Base-by-base conservation (phyloP, 1,140 invertebrate genomes). In the Bombus waltoni region DNA sequence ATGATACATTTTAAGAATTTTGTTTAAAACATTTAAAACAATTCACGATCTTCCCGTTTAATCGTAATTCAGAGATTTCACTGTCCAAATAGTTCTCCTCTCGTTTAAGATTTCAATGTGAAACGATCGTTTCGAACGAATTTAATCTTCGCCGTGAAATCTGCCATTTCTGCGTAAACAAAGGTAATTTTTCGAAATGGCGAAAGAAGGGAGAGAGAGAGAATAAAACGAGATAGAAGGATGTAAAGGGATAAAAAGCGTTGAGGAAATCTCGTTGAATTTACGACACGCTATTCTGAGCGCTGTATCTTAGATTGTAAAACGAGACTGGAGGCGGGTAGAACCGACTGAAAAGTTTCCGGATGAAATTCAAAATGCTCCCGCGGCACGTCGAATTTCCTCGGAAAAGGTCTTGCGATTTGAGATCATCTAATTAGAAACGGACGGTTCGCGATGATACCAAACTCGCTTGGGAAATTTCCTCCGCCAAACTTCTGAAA, bases 141-240 rank as follows among this genome's bases (percentile, higher is more conserved):
- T 71, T 73, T 72, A 53, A 28, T 10, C 25, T 38, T 11, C 13
- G 3, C 72, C 28, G 25, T 47, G 1, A 25, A 32, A 80, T 59
- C 47, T 32, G 62, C 53, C n/a, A 13, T 35, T 82, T 74, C 40
- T 57, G 53, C 32, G n/a, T n/a, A 47, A 77, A 77, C 42, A 57
- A 78, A 68, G 62, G 13, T 28, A 82, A 40, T 82, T 82, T 42
- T 5, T n/a, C 42, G 35, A 80, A 32, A 57, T 74, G 28, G n/a
- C 3, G 18, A 25, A 2, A 32, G 28, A 59, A 32, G 22, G 3
- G 8, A 42, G 25, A 13, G 32, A 32, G 32, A 32, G n/a, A 44
- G 8, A 22, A 44, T 9, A 32, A 32, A 32, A 15, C 15, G 2
- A 22, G 8, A 47, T 2, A 2, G 11, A 6, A 28, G 10, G 28